These are phyloP conservation scores for Heliconius melpomene DNA, from an alignment of 1,140 invertebrate species.

Conservation along the genomic window DNA sequence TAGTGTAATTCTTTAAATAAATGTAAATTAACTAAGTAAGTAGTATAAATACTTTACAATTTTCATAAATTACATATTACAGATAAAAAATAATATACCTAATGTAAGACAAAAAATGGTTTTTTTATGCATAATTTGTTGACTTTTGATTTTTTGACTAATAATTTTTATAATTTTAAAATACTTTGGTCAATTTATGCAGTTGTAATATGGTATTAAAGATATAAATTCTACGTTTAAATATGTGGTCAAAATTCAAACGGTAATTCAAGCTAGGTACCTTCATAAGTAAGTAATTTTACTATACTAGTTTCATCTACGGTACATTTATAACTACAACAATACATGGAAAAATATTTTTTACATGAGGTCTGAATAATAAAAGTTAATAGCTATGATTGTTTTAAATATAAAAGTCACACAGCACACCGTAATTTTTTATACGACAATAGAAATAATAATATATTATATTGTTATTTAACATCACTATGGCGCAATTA, in stretches of 20 bases:
- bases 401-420: background rate
- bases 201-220: background rate
- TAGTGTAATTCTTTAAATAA: background rate
- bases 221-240: background rate
- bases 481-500: background rate
- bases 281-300: background rate
- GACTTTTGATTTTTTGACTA: background rate
- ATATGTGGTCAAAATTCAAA: background rate
- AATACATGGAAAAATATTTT: background rate
- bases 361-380: background rate
- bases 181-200: background rate
- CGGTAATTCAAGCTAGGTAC: background rate
- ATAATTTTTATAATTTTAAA: background rate
- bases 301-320: background rate
- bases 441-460: background rate
- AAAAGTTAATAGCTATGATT: background rate
- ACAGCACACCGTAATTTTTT: background rate
- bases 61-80: background rate
- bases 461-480: background rate
- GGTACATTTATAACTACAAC: background rate
- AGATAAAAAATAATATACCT: background rate
- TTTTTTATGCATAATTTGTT: background rate
- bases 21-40: background rate
- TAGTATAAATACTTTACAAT: too few species aligned
- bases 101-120: background rate